Percentiles rank a stretch among this genome's conserved stretches.
These are phyloP conservation scores for Lumbricus terrestris DNA, from an alignment of 2,888 invertebrate genomes.

Conservation along the genomic window DNA sequence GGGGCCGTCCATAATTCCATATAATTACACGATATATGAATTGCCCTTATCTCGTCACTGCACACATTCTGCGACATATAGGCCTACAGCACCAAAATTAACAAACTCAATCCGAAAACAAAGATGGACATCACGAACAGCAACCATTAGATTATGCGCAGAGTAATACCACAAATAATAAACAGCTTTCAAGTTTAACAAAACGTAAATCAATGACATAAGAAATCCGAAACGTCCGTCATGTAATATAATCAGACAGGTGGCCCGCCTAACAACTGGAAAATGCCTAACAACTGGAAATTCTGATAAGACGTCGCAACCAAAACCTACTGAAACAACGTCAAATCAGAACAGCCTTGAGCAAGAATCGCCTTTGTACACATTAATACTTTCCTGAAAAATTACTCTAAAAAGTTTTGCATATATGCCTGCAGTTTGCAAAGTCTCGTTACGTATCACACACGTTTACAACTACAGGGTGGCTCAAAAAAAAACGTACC, in stretches of 20 bases:
- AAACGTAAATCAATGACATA: background rate
- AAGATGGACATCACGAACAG: background rate
- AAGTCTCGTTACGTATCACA: background rate
- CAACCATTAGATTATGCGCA: background rate
- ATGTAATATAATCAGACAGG: background rate
- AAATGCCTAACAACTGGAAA: no score
- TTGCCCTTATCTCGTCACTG: background rate
- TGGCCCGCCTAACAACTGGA: no score
- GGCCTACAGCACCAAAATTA: background rate
- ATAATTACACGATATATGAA: no score
- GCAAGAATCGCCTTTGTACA: background rate
- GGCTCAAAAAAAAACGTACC: no score
- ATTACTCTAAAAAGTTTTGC: background rate
- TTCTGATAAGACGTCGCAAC: background rate
- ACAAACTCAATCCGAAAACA: background rate
- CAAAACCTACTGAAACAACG: background rate
- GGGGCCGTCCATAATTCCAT: no score
- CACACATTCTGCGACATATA: background rate
- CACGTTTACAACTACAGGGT: no score
- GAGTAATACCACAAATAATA: background rate
- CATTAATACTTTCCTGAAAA: background rate
- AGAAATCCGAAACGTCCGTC: background rate
- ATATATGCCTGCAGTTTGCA: background rate
- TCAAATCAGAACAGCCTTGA: background rate
- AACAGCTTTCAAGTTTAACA: background rate